A percentile compares a stretch with the other conserved stretches of the same genome.
Conservation (phyloP, 2,797 vertebrate species). For the Lacerta viridis region DNA sequence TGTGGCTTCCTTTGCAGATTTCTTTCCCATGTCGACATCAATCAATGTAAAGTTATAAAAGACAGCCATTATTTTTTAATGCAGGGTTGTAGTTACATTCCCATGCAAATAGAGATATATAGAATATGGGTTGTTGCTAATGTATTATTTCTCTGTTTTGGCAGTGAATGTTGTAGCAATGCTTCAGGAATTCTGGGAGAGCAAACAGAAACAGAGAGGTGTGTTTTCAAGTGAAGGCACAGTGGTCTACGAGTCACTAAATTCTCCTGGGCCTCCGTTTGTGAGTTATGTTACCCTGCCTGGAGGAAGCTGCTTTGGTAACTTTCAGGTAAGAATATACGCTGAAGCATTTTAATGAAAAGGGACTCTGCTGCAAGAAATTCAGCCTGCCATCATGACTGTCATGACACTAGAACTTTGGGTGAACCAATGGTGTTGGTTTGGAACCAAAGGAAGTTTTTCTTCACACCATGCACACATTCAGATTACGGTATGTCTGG, state of each 20-base stretch:
- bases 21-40: not conserved
- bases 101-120: not conserved
- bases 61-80: not conserved
- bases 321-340: slow-evolving; percentile 87
- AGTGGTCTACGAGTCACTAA: slow-evolving; percentile 89
- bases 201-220: slow-evolving; percentile 84
- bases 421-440: not conserved
- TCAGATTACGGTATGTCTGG: too few relatives aligned
- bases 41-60: not conserved
- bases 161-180: slow-evolving; percentile 92
- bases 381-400: not conserved
- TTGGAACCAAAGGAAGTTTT: not conserved
- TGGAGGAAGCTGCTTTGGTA: slow-evolving; percentile 94
- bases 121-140: slow-evolving; percentile 7
- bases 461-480: not conserved
- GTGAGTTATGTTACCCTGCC: slow-evolving; percentile 92
- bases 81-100: not conserved
- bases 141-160: slow-evolving; percentile 56
- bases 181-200: slow-evolving; percentile 94
- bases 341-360: not conserved
- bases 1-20: not conserved
- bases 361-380: not conserved
- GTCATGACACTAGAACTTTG: not conserved
- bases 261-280: slow-evolving; percentile 85
- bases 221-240: slow-evolving; percentile 81